These are phyloP conservation scores for Pelobates cultripes DNA, from an alignment of 2,797 vertebrate species.

Conservation along the genomic window DNA sequence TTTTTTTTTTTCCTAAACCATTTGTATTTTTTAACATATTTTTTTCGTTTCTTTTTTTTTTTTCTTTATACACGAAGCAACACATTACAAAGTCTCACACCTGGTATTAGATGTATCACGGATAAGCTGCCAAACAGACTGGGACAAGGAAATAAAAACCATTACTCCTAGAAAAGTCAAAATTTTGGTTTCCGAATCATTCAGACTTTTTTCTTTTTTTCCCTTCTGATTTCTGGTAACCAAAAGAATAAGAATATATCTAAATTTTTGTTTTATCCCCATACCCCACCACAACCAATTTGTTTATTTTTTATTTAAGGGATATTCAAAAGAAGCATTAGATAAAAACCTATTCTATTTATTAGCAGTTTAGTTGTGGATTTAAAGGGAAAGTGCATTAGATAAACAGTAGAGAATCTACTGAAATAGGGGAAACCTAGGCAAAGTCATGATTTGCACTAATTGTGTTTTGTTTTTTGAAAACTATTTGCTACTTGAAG, in stretches of 20 bases:
- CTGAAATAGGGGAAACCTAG: neutral
- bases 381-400: slow-evolving; percentile 23
- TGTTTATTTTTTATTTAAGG: slow-evolving; percentile 4
- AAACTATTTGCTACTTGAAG: slow-evolving; percentile 17
- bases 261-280: slow-evolving; percentile 62
- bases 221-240: slow-evolving; percentile 83
- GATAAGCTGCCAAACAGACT: slow-evolving; percentile 91
- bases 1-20: slow-evolving; percentile 45
- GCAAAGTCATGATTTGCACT: neutral
- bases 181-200: slow-evolving; percentile 91
- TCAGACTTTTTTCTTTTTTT: slow-evolving; percentile 73
- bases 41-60: slow-evolving; percentile 27
- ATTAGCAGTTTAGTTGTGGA: neutral
- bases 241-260: slow-evolving; percentile 79
- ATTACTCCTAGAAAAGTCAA: slow-evolving; percentile 75
- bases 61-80: slow-evolving; percentile 61
- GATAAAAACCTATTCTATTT: slow-evolving; percentile 17
- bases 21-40: slow-evolving; percentile 38
- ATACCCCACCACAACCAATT: slow-evolving; percentile 39
- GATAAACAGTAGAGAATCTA: neutral
- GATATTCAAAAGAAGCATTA: slow-evolving; percentile 8
- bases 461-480: slow-evolving; percentile 11
- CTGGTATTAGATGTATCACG: slow-evolving; percentile 94
- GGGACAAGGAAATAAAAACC: slow-evolving; percentile 83
- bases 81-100: slow-evolving; percentile 95